Evolutionary conservation across 2,888 invertebrate genomes (phyloP).

Genomic region (Coenonympha glycerion): DNA sequence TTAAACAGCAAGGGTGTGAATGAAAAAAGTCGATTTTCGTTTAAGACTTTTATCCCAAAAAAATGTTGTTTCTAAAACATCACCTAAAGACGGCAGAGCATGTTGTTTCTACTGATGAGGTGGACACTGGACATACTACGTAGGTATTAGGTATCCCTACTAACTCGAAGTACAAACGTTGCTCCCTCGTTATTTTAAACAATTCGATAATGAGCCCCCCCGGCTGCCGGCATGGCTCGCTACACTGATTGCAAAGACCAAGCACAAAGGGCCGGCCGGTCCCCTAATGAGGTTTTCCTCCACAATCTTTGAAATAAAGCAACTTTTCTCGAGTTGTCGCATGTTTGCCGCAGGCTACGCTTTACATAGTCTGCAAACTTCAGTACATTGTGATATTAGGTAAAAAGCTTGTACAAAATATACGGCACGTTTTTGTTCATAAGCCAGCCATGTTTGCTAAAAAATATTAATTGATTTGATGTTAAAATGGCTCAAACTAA

Average conservation of each 20-base stretch:
- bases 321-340: conserved; percentile 41
- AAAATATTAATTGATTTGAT: too few relatives aligned
- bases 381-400: not conserved
- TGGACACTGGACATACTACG: too few relatives aligned
- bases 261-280: conserved; percentile 53
- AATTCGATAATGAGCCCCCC: conserved; percentile 64
- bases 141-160: conserved; percentile 2
- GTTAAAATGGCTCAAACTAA: too few relatives aligned
- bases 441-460: too few relatives aligned
- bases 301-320: conserved; percentile 44
- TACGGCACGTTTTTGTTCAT: too few relatives aligned
- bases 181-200: conserved; percentile 69
- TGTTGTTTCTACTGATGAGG: conserved; percentile 8
- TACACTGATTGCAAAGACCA: conserved; percentile 56
- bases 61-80: not conserved
- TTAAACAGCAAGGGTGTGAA: too few relatives aligned
- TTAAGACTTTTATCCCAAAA: too few relatives aligned
- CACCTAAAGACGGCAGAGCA: not conserved
- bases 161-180: conserved; percentile 44
- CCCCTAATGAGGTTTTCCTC: conserved; percentile 59
- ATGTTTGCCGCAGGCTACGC: conserved; percentile 53
- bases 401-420: not conserved
- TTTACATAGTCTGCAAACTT: conserved; percentile 13
- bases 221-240: conserved; percentile 23
- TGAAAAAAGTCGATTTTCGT: too few relatives aligned